Conservation (phyloP, 1,140 invertebrate genomes). For the Xylocopa sonorina region DNA sequence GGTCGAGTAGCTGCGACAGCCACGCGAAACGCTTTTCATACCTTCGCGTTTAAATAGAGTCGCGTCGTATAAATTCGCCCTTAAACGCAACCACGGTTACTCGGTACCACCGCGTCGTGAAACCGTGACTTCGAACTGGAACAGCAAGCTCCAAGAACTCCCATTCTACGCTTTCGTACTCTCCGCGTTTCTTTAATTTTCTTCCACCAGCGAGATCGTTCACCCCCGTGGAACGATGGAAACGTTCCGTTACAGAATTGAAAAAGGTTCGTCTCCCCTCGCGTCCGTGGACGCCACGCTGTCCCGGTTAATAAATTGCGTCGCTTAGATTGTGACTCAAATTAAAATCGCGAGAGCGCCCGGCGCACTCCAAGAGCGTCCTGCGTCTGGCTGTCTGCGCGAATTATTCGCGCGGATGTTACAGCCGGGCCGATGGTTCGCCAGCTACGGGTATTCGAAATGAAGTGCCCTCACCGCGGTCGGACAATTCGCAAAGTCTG, state of each 20-base stretch:
- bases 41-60: slow-evolving; percentile 16
- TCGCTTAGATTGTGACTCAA: not conserved
- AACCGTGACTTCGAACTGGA: not conserved
- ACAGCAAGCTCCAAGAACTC: no score
- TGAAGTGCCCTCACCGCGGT: slow-evolving; percentile 8
- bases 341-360: not conserved
- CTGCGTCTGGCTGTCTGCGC: not conserved
- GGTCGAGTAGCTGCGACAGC: not conserved
- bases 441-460: slow-evolving; percentile 7
- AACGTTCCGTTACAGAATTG: not conserved
- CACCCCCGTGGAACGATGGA: no score
- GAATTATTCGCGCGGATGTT: slow-evolving; percentile 13
- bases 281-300: not conserved
- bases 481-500: slow-evolving; percentile 36
- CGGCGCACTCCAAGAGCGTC: not conserved
- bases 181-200: not conserved
- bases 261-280: not conserved
- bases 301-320: not conserved
- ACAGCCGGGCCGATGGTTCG: not conserved
- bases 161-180: no score
- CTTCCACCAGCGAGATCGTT: no score
- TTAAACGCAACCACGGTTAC: not conserved
- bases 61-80: slow-evolving; percentile 7
- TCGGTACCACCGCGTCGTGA: no score
- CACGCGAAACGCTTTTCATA: slow-evolving; percentile 6